phyloP scores from a whole-genome alignment of 2,113 vertebrate genomes.

The Dryoscopus gambensis region DNA sequence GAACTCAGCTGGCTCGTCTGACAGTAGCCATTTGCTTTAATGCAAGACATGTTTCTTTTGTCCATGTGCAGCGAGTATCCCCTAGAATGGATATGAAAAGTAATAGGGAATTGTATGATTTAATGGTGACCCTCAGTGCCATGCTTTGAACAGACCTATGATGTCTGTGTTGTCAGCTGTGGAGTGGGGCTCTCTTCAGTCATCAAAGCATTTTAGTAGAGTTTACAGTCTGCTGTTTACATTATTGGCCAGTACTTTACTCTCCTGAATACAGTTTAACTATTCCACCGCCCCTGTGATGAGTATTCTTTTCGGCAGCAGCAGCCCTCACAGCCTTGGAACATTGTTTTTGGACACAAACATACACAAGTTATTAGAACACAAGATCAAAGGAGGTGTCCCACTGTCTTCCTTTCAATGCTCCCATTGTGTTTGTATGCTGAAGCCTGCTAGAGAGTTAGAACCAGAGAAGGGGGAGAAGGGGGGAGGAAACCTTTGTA shows the following conservation, averaged over 20 bases:
- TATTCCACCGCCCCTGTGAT: slow-evolving; percentile 5
- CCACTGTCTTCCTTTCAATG: slow-evolving; percentile 77
- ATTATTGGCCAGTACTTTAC: slow-evolving; percentile 9
- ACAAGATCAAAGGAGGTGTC: slow-evolving; percentile 78
- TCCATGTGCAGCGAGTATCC: not conserved
- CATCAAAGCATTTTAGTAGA: slow-evolving; percentile 28
- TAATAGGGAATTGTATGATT: not conserved
- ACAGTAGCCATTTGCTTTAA: not conserved
- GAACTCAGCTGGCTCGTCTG: not conserved
- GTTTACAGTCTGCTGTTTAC: slow-evolving; percentile 48
- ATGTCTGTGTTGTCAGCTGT: not conserved
- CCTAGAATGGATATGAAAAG: slow-evolving; percentile 10
- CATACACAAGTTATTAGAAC: slow-evolving; percentile 84
- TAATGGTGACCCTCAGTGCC: slow-evolving; percentile 8
- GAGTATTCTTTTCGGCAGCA: slow-evolving; percentile 43
- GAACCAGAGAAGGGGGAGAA: slow-evolving; percentile 41
- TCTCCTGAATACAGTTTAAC: slow-evolving; percentile 30
- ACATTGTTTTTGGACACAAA: slow-evolving; percentile 88
- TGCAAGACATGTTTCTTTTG: not conserved
- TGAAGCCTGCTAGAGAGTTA: slow-evolving; percentile 72
- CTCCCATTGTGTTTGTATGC: slow-evolving; percentile 74
- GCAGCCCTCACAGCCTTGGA: slow-evolving; percentile 64
- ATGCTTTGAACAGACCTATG: slow-evolving; percentile 7
- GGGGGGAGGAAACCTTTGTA: slow-evolving; percentile 52
- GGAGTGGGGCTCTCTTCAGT: not conserved